Evolutionary conservation across 2,797 vertebrate genomes (phyloP).

Genomic region (Fistularia tabacaria): DNA sequence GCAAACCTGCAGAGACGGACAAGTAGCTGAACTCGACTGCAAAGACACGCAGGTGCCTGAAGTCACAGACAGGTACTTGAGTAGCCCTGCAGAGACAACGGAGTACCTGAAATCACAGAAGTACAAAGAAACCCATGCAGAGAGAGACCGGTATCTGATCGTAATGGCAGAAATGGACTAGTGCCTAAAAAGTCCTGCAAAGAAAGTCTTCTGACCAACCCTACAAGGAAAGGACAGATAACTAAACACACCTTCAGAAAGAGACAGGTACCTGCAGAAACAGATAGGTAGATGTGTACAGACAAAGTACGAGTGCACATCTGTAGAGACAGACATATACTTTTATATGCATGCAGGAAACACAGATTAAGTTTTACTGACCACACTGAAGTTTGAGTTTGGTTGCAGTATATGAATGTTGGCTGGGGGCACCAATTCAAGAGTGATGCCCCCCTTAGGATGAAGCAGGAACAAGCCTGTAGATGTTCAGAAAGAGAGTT

Average conservation of each 20-base stretch:
- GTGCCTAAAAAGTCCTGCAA: no score
- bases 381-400: conserved; percentile 74
- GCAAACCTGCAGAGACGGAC: conserved; percentile 64
- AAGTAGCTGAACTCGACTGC: background rate
- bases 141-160: conserved; percentile 1
- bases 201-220: conserved; percentile 54
- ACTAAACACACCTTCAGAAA: conserved; percentile 16
- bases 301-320: background rate
- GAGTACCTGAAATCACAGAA: conserved; percentile 3
- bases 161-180: no score
- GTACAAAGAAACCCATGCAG: background rate
- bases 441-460: conserved; percentile 18
- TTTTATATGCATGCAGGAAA: background rate
- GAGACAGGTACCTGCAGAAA: background rate
- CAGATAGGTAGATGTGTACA: background rate
- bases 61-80: background rate
- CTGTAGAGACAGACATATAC: background rate
- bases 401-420: conserved; percentile 73
- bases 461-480: conserved; percentile 44
- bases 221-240: background rate
- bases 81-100: background rate
- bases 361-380: conserved; percentile 21
- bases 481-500: background rate
- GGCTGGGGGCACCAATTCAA: conserved; percentile 67
- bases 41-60: background rate